These are phyloP conservation scores for Hirudinaria manillensis DNA, from an alignment of 2,888 invertebrate species.

Conservation along the genomic window DNA sequence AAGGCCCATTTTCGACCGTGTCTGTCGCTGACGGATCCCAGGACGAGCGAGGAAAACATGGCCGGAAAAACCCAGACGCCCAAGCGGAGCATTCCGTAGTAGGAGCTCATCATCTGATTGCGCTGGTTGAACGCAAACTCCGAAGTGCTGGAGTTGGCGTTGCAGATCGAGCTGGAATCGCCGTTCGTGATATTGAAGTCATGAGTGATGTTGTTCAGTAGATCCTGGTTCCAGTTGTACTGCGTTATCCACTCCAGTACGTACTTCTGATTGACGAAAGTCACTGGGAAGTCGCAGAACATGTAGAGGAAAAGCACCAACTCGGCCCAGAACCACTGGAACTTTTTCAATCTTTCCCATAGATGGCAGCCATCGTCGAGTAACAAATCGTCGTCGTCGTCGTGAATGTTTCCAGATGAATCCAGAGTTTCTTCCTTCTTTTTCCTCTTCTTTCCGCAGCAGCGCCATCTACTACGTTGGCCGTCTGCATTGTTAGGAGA, in stretches of 20 bases:
- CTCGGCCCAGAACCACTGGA: constrained; percentile 21
- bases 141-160: neutral
- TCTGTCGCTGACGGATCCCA: constrained; percentile 37
- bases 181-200: constrained; percentile 6
- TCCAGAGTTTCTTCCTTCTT: neutral
- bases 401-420: neutral
- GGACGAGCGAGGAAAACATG: constrained; percentile 31
- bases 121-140: constrained; percentile 13
- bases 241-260: constrained; percentile 10
- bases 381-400: neutral
- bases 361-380: neutral
- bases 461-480: too few species aligned
- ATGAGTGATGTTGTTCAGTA: constrained; percentile 21
- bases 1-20: constrained; percentile 36
- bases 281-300: constrained; percentile 26
- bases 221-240: constrained; percentile 25
- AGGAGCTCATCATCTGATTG: constrained; percentile 21
- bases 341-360: neutral
- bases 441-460: too few species aligned
- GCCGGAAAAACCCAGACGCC: constrained; percentile 32
- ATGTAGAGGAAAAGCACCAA: constrained; percentile 20
- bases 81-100: constrained; percentile 25
- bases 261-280: constrained; percentile 21
- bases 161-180: neutral
- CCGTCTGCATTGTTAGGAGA: too few species aligned